Base-by-base conservation (phyloP, 2,888 invertebrate genomes). In the Xestobium rufovillosum region DNA sequence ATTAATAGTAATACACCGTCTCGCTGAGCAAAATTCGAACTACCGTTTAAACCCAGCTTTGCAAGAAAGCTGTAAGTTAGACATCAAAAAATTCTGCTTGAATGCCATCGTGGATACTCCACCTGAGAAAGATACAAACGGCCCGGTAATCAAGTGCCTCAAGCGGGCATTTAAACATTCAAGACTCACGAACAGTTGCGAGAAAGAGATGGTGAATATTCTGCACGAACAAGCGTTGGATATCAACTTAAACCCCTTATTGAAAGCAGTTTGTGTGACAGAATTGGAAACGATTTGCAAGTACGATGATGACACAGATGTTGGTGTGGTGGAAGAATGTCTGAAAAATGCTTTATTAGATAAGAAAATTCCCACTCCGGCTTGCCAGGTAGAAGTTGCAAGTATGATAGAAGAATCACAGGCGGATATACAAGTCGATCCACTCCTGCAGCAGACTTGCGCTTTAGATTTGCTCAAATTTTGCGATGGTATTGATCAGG, bases 341-440 rank as follows among this genome's bases (percentile, higher is more conserved):
- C 69, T 97, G 23, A 96, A 95, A 66, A 78, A 78, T 49, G 82
- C 85, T 9, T 78, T 88, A 37, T 69, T 86, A 38, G 76, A 76
- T 50, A 81, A 79, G 47, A 74, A 76, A 57, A 81, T 88, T 34
- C 76, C 78, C 43, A 80, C 81, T 17, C 74, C 76, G 4, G 80
- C 79, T 47, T 92, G 92, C 60, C 78, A 80, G 28, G 69, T 81
- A 42, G 91, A 94, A 69, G 82, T 97, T 12, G 89, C 89, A 0
- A 80, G 83, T 51, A 73, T 94, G 42, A 87, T 96, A 46, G 86
- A 89, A 54, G 87, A 89, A 60, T 81, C 85, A 1, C 82, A 86
- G 59, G 87, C 91, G 0, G 97, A 98, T 63, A 91, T 98, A 44
- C 88, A 96, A 50, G 87, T 90, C 1, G 97, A 98, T 69, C 95